Evolutionary conservation across 2,113 vertebrate species (phyloP).

Genomic region (Crotophaga sulcirostris): DNA sequence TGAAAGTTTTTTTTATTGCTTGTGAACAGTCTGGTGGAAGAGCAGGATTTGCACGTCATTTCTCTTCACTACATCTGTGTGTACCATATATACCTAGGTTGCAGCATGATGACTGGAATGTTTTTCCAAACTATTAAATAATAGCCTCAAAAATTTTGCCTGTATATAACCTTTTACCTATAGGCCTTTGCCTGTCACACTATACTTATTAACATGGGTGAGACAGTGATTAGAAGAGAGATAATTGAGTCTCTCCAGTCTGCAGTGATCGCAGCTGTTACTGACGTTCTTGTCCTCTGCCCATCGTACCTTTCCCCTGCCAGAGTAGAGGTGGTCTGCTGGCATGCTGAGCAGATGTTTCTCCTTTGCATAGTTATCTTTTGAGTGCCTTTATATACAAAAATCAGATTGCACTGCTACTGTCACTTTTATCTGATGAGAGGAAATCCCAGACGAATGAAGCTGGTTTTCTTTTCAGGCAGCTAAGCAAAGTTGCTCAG

Average conservation of each 20-base stretch:
- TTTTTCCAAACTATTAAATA: conserved; percentile 4
- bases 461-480: conserved; percentile 76
- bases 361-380: conserved; percentile 68
- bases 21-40: background rate
- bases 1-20: background rate
- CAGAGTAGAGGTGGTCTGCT: conserved; percentile 59
- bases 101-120: background rate
- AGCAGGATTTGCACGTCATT: conserved; percentile 42
- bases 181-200: background rate
- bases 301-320: conserved; percentile 46
- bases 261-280: conserved; percentile 29
- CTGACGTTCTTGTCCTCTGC: conserved; percentile 55
- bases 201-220: background rate
- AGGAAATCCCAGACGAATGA: conserved; percentile 77
- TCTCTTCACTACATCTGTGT: background rate
- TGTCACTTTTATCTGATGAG: conserved; percentile 77
- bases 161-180: conserved; percentile 28
- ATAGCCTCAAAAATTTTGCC: background rate
- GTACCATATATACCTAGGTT: background rate
- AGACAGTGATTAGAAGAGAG: conserved; percentile 59
- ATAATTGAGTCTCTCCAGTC: conserved; percentile 60
- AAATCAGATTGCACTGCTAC: conserved; percentile 76
- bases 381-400: conserved; percentile 68
- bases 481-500: conserved; percentile 61
- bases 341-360: conserved; percentile 72